A percentile compares a stretch with the other conserved stretches of the same genome.
phyloP scores from a whole-genome alignment of 2,113 vertebrate species.

The Monarcha castaneiventris region DNA sequence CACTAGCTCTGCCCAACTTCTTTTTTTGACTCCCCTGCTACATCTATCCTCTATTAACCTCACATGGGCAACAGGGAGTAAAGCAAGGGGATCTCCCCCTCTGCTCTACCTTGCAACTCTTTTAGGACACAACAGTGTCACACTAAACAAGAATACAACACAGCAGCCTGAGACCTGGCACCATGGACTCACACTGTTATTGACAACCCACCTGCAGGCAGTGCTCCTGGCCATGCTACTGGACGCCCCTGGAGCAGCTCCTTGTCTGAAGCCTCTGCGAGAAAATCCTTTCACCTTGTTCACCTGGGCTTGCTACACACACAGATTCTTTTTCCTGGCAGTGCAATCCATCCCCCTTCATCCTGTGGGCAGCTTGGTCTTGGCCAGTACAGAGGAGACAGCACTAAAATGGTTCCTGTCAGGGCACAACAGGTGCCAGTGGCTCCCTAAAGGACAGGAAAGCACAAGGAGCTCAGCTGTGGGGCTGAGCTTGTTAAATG shows the following conservation, averaged over 20 bases:
- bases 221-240: fast-evolving
- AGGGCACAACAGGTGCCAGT: fast-evolving
- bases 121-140: neutral
- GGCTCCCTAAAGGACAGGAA: neutral
- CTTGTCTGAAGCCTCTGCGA: neutral
- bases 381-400: fast-evolving
- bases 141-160: fast-evolving
- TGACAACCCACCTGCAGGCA: neutral
- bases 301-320: neutral
- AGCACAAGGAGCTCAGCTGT: fast-evolving
- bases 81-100: neutral
- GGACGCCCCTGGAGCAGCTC: fast-evolving
- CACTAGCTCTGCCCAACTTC: neutral
- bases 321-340: neutral
- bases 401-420: neutral
- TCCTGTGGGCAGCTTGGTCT: neutral
- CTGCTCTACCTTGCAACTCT: neutral
- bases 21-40: neutral
- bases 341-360: neutral
- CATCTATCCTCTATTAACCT: neutral
- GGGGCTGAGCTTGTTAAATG: neutral
- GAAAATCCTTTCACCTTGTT: neutral
- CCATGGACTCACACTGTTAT: fast-evolving
- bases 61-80: fast-evolving
- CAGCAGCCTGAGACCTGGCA: neutral